phyloP scores from a whole-genome alignment of 1,140 invertebrate genomes.

The Rhynchophorus ferrugineus region DNA sequence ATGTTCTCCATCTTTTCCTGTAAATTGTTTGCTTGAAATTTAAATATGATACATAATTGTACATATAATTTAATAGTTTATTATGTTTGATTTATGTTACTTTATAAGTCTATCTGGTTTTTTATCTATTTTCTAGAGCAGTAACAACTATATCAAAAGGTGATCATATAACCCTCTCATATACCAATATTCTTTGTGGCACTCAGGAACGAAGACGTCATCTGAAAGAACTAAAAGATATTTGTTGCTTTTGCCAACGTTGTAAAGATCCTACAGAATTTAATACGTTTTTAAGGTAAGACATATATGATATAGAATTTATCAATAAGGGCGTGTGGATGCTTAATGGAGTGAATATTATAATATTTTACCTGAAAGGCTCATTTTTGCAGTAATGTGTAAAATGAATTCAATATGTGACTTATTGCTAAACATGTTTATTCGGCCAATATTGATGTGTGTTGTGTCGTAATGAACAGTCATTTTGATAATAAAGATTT shows the following conservation, averaged over 20 bases:
- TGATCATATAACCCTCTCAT: slow-evolving; percentile 56
- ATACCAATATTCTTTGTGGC: slow-evolving; percentile 58
- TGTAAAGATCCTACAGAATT: slow-evolving; percentile 58
- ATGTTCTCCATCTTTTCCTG: too few species aligned
- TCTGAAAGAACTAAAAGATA: slow-evolving; percentile 55
- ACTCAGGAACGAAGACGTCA: slow-evolving; percentile 55
- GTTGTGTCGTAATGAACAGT: too few species aligned
- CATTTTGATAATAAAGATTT: too few species aligned
- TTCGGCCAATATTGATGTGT: too few species aligned
- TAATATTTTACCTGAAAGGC: too few species aligned
- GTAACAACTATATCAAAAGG: slow-evolving; percentile 48
- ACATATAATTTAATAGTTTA: not conserved
- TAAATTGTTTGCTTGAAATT: too few species aligned
- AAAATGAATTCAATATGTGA: too few species aligned
- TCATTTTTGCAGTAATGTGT: too few species aligned
- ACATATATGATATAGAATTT: not conserved
- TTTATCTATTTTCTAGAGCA: slow-evolving; percentile 32
- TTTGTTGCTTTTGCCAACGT: slow-evolving; percentile 53
- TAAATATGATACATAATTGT: not conserved
- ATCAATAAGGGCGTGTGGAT: too few species aligned
- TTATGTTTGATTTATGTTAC: not conserved
- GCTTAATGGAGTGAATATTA: too few species aligned
- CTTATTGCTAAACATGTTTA: too few species aligned
- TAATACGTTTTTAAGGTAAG: slow-evolving; percentile 46
- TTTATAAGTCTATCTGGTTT: too few species aligned